A percentile compares a stretch with the other conserved stretches of the same genome.
phyloP scores from a whole-genome alignment of 2,113 vertebrate genomes.

The Osmerus mordax region DNA sequence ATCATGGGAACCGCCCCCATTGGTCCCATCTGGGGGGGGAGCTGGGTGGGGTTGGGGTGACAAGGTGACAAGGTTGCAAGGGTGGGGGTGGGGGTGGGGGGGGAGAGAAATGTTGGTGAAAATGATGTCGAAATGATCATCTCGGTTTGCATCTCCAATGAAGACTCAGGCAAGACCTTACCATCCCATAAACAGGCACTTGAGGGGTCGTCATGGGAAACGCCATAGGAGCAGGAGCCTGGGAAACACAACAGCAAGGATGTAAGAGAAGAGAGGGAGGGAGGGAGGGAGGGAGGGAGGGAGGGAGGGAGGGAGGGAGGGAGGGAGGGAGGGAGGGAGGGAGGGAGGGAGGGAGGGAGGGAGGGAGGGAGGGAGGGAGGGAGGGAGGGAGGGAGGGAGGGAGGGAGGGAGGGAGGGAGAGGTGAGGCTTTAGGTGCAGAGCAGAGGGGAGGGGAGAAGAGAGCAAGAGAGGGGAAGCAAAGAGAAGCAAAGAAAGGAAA shows the following conservation, averaged over 20 bases:
- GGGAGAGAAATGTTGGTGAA: background rate
- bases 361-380: background rate
- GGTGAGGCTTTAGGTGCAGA: background rate
- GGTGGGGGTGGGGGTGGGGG: background rate
- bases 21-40: constrained; percentile 84
- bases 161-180: constrained; percentile 51
- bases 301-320: background rate
- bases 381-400: background rate
- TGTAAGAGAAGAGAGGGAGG: background rate
- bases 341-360: background rate
- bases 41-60: constrained; percentile 58
- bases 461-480: background rate
- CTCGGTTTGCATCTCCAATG: background rate
- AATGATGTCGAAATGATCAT: background rate
- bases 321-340: background rate
- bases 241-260: constrained; percentile 12
- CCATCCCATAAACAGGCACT: constrained; percentile 93
- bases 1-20: constrained; percentile 81
- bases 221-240: constrained; percentile 82
- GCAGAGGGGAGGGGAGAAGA: background rate
- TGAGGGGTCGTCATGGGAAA: constrained; percentile 86
- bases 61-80: background rate
- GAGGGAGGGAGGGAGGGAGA: background rate
- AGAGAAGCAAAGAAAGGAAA: background rate
- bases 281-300: background rate